Base-by-base conservation (phyloP, 1,140 invertebrate species). In the Nautilus pompilius region DNA sequence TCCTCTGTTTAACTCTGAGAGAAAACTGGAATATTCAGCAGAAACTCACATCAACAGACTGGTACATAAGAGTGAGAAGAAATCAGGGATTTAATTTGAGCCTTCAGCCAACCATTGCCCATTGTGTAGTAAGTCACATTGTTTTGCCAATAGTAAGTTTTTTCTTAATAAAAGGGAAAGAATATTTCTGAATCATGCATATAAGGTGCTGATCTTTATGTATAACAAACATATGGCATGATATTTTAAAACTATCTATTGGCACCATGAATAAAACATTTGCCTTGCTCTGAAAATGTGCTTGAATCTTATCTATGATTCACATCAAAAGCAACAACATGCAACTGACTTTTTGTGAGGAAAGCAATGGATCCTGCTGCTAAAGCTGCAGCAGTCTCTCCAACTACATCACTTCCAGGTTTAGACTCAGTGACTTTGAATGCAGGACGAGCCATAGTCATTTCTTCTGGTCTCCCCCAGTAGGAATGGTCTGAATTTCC, bases 371-470 rank as follows among this genome's bases (percentile, higher is more conserved):
- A 77, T 0, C 87, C 86, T 1, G 80, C 78, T 2, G 87, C 85
- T 3, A 89, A 74, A 5, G 87, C 87, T 3, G 88, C 87, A 1
- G 87, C 84, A 0, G 86, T 87, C 72, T 89, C 87, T 2, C 84
- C 87, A 2, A 87, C 87, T 5, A 89, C 71, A 70, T 89, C 88
- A 17, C 87, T 87, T 46, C 88, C 87, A 84, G 70, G 60, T 68
- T 84, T 80, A 17, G 82, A 76, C 2, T 80, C 65, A 59, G 86
- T 85, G 34, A 89, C 86, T 73, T 88, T 88, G 65, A 80, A 88
- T 0, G 87, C 83, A 0, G 87, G 87, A 54, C 88, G 78, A 0
- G 77, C 74, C 70, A 82, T 86, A 55, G 85, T 86, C 74, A 88
- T 80, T 30, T 88, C 86, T 74, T 89, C 74, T 2, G 74, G 71